Evolutionary conservation across 2,797 vertebrate species (phyloP).

Genomic region (Oophaga sylvatica): DNA sequence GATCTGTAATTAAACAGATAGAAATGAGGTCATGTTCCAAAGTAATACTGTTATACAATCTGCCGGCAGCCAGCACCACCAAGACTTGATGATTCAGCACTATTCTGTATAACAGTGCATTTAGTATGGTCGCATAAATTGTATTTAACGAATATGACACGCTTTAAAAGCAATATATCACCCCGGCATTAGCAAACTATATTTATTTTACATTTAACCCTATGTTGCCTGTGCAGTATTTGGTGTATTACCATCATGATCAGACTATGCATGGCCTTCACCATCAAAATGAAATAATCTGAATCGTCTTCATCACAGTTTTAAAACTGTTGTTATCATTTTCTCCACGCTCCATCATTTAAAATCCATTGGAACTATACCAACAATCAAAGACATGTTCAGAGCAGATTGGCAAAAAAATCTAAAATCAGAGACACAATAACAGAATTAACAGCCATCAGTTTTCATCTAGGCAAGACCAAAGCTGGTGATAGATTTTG

Average conservation of each 20-base stretch:
- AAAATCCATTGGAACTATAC: background rate
- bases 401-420: background rate
- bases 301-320: background rate
- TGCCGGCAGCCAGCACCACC: constrained; percentile 10
- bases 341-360: too few relatives aligned
- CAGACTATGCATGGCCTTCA: background rate
- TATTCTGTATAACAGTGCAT: constrained; percentile 21
- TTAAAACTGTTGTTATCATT: too few relatives aligned
- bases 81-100: constrained; percentile 27
- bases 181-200: background rate
- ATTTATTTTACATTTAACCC: constrained; percentile 13
- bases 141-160: constrained; percentile 4
- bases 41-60: constrained; percentile 24
- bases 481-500: too few relatives aligned
- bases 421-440: background rate
- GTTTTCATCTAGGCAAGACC: too few relatives aligned
- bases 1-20: constrained; percentile 70
- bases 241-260: background rate
- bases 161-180: constrained; percentile 10
- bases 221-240: background rate
- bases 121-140: constrained; percentile 11
- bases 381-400: background rate
- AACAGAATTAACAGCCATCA: too few relatives aligned
- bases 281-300: background rate
- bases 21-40: constrained; percentile 27